Evolutionary conservation across 2,888 invertebrate genomes (phyloP).

Genomic region (Lasioglossum villosulum): DNA sequence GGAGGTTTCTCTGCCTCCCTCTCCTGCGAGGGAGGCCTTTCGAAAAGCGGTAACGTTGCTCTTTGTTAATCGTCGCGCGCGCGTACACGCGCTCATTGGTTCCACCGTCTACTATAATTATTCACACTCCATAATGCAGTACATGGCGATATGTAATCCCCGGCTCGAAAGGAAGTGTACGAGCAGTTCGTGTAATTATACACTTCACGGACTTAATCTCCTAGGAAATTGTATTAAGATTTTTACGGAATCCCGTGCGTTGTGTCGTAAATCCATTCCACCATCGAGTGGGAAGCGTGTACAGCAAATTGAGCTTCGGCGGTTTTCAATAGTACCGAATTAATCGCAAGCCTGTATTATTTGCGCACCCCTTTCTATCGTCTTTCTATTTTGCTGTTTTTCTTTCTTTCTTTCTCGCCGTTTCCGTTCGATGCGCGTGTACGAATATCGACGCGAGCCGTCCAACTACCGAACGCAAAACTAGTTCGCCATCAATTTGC

Average conservation of each 20-base stretch:
- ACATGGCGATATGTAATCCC: slow-evolving; percentile 67
- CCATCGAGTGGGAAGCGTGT: slow-evolving; percentile 25
- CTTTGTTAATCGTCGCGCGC: slow-evolving; percentile 54
- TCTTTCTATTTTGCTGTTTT: neutral
- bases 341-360: slow-evolving; percentile 46
- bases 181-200: slow-evolving; percentile 67
- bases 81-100: slow-evolving; percentile 44
- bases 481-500: neutral
- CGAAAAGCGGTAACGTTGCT: slow-evolving; percentile 53
- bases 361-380: neutral
- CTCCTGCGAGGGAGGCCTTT: slow-evolving; percentile 39
- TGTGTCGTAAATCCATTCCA: slow-evolving; percentile 45
- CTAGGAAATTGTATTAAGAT: slow-evolving; percentile 72
- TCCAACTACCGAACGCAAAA: neutral
- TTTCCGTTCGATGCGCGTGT: neutral
- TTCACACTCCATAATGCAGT: slow-evolving; percentile 67
- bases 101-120: slow-evolving; percentile 68
- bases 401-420: neutral
- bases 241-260: slow-evolving; percentile 51
- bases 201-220: slow-evolving; percentile 67
- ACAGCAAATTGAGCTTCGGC: slow-evolving; percentile 26
- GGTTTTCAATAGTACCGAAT: slow-evolving; percentile 48
- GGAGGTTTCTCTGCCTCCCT: slow-evolving; percentile 14
- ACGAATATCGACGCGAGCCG: neutral
- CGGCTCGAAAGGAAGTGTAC: slow-evolving; percentile 58